Evolutionary conservation across 2,113 vertebrate species (phyloP), one percentile per base, ranked within the genome.

Genomic region (Bufo gargarizans): DNA sequence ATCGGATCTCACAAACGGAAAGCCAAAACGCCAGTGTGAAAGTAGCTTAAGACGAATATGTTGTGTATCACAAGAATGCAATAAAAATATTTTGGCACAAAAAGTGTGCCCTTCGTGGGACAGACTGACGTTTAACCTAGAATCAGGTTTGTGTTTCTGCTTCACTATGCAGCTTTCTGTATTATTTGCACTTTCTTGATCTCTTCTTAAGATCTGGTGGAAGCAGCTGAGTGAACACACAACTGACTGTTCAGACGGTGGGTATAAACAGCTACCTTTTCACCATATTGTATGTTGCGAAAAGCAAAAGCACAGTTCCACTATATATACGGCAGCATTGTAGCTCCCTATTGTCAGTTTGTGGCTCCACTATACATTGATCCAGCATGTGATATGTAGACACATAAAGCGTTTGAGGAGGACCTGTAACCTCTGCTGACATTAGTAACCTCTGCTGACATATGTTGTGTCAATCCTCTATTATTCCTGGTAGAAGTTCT

Each of bases 41-140:
- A 33, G n/a, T n/a, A n/a, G n/a, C n/a, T n/a, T n/a, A n/a, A 67
- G 65, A 72, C 71, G 16, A 47, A 45, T 74, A 47, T 74, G 16
- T 74, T 47, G 47, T 17, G 71, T 47, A 74, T 74, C 71, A 74
- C 43, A 74, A 74, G 71, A 74, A 74, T 74, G 71, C 71, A 74
- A 74, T 47, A 17, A 47, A 50, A 79, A 56, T 79, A 56, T 19
- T 33, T 79, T 53, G 50, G 77, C 53, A 77, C 49, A 77, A 20
- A 45, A 20, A 53, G 45, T 50, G 45, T 11, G 74, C 16, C 43
- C 6, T 74, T 19, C 9, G 49, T 77, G 16, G 20, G n/a, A 77
- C 6, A 79, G 56, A 53, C 11, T 10, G 58, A 79, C 58, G 53
- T 56, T 79, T 79, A 79, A 79, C 77, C 77, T 56, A 53, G 77